Conservation (phyloP, 2,888 invertebrate genomes). For the Eucera pruinosa region DNA sequence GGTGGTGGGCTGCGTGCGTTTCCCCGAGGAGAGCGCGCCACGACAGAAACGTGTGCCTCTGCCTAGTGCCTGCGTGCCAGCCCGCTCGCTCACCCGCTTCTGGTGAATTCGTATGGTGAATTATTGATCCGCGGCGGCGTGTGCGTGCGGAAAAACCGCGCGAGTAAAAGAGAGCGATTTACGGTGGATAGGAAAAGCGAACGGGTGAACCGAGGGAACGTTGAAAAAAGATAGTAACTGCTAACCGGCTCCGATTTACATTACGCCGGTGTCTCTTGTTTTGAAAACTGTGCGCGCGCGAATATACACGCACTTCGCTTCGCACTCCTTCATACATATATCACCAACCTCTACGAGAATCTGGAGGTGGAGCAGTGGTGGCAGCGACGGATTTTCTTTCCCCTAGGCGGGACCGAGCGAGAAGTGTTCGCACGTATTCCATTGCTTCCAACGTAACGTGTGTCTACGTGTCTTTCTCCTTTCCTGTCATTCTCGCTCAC, state of each 20-base stretch:
- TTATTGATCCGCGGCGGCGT: slow-evolving; percentile 80
- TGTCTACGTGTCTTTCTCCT: slow-evolving; percentile 37
- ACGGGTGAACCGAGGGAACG: slow-evolving; percentile 45
- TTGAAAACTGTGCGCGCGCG: slow-evolving; percentile 71
- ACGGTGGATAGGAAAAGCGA: slow-evolving; percentile 15
- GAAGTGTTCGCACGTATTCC: slow-evolving; percentile 48
- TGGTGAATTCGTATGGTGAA: slow-evolving; percentile 78
- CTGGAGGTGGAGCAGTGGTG: slow-evolving; percentile 50
- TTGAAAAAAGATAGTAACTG: not conserved
- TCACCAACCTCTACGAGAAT: slow-evolving; percentile 18
- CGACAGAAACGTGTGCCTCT: slow-evolving; percentile 71
- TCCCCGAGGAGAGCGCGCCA: slow-evolving; percentile 66
- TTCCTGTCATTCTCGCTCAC: slow-evolving; percentile 36
- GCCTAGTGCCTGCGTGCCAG: slow-evolving; percentile 67
- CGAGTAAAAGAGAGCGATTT: slow-evolving; percentile 38
- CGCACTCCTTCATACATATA: slow-evolving; percentile 29
- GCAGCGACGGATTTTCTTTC: slow-evolving; percentile 56
- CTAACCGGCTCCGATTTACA: slow-evolving; percentile 35
- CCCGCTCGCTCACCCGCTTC: slow-evolving; percentile 65
- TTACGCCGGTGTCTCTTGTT: slow-evolving; percentile 60
- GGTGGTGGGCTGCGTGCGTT: slow-evolving; percentile 71
- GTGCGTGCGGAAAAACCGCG: slow-evolving; percentile 76
- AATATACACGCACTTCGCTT: slow-evolving; percentile 37
- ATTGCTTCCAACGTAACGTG: slow-evolving; percentile 47
- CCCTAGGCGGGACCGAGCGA: slow-evolving; percentile 46